phyloP scores from a whole-genome alignment of 2,888 invertebrate genomes.

The Schizaphis graminum region DNA sequence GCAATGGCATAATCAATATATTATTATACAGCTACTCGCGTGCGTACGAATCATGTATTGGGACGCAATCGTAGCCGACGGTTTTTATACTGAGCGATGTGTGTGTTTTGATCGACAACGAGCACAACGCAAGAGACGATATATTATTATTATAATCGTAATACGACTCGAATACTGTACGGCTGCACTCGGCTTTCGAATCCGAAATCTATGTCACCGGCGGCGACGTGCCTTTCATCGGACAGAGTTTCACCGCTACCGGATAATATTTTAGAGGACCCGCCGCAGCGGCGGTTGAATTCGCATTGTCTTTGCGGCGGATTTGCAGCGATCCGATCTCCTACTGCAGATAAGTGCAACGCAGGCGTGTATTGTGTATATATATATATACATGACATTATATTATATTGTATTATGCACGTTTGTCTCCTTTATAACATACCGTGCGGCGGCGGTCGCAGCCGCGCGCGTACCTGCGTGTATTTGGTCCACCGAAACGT shows the following conservation, averaged over 20 bases:
- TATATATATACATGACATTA: background rate
- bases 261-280: constrained; percentile 24
- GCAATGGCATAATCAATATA: too few relatives aligned
- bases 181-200: constrained; percentile 16
- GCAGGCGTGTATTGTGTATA: background rate
- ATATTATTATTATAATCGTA: too few relatives aligned
- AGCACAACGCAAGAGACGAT: too few relatives aligned
- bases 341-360: constrained; percentile 10
- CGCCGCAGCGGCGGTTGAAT: background rate
- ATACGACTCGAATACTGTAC: background rate
- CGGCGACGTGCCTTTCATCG: constrained; percentile 14
- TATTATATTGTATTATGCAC: constrained; percentile 12
- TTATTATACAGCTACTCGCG: too few relatives aligned
- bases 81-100: background rate
- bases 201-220: constrained; percentile 46
- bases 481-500: constrained; percentile 4
- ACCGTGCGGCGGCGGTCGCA: background rate
- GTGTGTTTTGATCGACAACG: background rate
- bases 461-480: background rate
- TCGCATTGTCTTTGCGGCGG: constrained; percentile 32
- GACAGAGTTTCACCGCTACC: constrained; percentile 30
- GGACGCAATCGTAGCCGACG: background rate
- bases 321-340: constrained; percentile 25
- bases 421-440: constrained; percentile 8
- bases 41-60: too few relatives aligned